Evolutionary conservation across 1,140 invertebrate species (phyloP), one percentile per base, ranked within the genome.

Genomic region (Drosophila sp.): DNA sequence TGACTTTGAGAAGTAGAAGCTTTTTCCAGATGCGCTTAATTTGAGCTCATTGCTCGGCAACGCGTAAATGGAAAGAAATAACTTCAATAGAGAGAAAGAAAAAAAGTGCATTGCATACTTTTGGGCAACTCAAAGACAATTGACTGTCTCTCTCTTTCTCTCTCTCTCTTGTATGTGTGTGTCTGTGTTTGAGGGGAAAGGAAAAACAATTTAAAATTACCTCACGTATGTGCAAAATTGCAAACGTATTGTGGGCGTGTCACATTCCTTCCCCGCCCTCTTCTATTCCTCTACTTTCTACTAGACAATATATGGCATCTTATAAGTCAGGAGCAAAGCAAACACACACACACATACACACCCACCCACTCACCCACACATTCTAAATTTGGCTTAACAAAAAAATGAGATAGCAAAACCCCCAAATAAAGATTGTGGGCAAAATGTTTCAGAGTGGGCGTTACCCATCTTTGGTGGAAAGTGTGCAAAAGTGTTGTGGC

Each of bases 211-310:
- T 86, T 87, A 86, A 86, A 83, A 87, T 86, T 86, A 87, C 79
- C 83, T 86, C 83, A 86, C 83, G 83, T 86, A 87, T 78, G 83
- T 86, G 82, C 72, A 79, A 86, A 86, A 86, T 86, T 81, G 82
- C 79, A 66, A 86, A 79, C 81, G 82, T 86, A 86, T 86, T 78
- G 82, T 86, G 79, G 82, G 82, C 83, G 79, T 86, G 76, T 76
- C 73, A 23, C 25, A 50, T 64, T 32, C 57, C 32, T 47, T 38
- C 44, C 58, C 60, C 29, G 17, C 17, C 44, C 35, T 40, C 70
- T 25, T 75, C 35, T 10, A 11, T 38, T 10, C 1, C 11, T 63
- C 62, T 38, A 57, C 67, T 66, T 25, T 50, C 11, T 25, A 25
- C 67, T 67, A 55, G 67, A 78, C 80, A 78, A 85, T 85, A 86